Base-by-base conservation (phyloP, 1,140 invertebrate species). In the Bombus superbus region DNA sequence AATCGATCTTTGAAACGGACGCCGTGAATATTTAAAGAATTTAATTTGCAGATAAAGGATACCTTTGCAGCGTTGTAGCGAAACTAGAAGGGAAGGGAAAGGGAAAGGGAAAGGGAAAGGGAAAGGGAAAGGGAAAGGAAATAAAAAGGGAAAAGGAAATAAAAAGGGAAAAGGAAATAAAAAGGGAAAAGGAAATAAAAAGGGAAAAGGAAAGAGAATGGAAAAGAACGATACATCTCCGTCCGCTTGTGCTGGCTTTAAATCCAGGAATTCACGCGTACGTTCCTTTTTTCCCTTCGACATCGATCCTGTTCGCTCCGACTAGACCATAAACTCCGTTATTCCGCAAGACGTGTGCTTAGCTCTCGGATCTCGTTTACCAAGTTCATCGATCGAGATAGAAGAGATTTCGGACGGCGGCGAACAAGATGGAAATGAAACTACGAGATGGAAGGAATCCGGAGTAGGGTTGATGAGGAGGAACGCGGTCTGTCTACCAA, bases 321-420 rank as follows among this genome's bases (percentile, higher is more conserved):
- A 53, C 71, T 53, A 53, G 71, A 44, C 85, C 57, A 40, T 90
- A 90, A 89, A 89, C 88, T 89, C 53, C 15, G 44, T 59, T 71
- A 81, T 81, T 87, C 32, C 85, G 25, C 62, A 47, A 78, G 76
- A 89, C 78, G 89, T 81, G 81, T 87, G 85, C 74, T 82, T 87
- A 82, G 77, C 38, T 84, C 89, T 90, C 81, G 88, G 84, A 62
- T 86, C 77, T 64, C 68, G 59, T 77, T 77, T 85, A 85, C 75
- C 73, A 90, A 90, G 81, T 89, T 89, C 85, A 89, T 89, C 85
- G 88, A 85, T 89, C 88, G 80, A 40, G 57, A 57, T 71, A 85
- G 73, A 69, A 18, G 57, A 44, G 38, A 89, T 86, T 79, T 88
- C 18, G 38, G 73, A 86, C 53, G 74, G 35, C 42, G 79, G 35